Conservation (phyloP, 1,140 invertebrate genomes). For the Calliopsis andreniformis region DNA sequence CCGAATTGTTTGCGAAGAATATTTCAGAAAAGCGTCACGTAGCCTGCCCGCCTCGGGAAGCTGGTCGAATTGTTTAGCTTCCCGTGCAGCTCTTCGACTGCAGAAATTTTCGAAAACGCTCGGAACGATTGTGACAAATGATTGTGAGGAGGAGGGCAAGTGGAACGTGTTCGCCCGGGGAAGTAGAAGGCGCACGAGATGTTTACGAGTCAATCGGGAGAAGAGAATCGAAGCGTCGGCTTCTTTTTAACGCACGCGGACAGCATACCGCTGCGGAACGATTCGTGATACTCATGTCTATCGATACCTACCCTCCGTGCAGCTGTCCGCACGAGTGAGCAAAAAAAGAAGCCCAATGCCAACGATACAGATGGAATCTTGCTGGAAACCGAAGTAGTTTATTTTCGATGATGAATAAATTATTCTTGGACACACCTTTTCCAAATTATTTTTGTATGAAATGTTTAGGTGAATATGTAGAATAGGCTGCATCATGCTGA, state of each 20-base stretch:
- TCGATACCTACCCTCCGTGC: constrained; percentile 16
- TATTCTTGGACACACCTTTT: too few species aligned
- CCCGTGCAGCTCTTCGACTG: too few species aligned
- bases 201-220: constrained; percentile 26
- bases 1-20: constrained; percentile 40
- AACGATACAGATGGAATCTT: not conserved
- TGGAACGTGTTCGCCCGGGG: not conserved
- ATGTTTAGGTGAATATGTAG: too few species aligned
- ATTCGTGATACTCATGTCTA: constrained; percentile 17
- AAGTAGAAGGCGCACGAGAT: not conserved
- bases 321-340: constrained; percentile 18
- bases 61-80: constrained; percentile 9
- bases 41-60: not conserved
- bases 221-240: not conserved
- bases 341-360: not conserved
- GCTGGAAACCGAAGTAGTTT: not conserved
- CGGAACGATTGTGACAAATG: not conserved
- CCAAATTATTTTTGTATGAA: too few species aligned
- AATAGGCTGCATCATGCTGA: too few species aligned
- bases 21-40: constrained; percentile 35
- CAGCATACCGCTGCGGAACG: constrained; percentile 6
- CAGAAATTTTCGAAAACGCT: not conserved
- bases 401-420: too few species aligned
- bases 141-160: not conserved
- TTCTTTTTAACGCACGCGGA: constrained; percentile 19